Base-by-base conservation (phyloP, 2,797 vertebrate species). In the Hippocampus kuda region DNA sequence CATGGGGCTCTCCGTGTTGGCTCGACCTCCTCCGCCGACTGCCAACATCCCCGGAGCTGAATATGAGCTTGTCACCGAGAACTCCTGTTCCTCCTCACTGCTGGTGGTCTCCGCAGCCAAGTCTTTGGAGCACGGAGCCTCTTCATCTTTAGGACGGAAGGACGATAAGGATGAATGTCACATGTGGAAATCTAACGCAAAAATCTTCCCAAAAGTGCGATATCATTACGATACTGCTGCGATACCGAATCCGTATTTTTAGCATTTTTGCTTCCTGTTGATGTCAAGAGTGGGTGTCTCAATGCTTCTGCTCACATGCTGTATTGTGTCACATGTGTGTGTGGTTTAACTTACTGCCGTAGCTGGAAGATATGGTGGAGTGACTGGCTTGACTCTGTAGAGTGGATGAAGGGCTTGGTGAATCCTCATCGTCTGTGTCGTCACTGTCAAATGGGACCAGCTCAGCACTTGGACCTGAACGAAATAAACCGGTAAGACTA, bases 331-430 rank as follows among this genome's bases (percentile, higher is more conserved):
- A 15, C 2, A 27, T 4, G 13, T 9, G 13, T 2, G 24, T 27
- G 24, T 27, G n/a, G 26, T 24, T 65, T 48, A 27, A 93, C 96
- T 94, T 79, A 99, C 97, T 98, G 84, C 94, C 94, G 0, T 95
- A 98, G 89, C 92, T 94, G 79, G 97, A 98, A 42, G 95, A 97
- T 83, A 98, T 95, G 82, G 96, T 98, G 76, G 96, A 99, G 76
- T 93, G 95, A 81, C 95, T 98, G 82, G 97, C 94, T 79, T 98
- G 96, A 84, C 97, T 99, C 91, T 98, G 95, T 48, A 99, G 90
- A 0, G 97, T 98, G 44, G 96, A 95, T 0, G 97, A 98, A 20
- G 97, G 97, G 38, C 97, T 99, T 11, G 96, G 97, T 0, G 97
- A 99, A 62, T 97, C 97, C 79, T 99, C 97, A 0, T 98, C 97